These are phyloP conservation scores for Cyclina sinensis DNA, from an alignment of 1,140 invertebrate species.

Conservation along the genomic window DNA sequence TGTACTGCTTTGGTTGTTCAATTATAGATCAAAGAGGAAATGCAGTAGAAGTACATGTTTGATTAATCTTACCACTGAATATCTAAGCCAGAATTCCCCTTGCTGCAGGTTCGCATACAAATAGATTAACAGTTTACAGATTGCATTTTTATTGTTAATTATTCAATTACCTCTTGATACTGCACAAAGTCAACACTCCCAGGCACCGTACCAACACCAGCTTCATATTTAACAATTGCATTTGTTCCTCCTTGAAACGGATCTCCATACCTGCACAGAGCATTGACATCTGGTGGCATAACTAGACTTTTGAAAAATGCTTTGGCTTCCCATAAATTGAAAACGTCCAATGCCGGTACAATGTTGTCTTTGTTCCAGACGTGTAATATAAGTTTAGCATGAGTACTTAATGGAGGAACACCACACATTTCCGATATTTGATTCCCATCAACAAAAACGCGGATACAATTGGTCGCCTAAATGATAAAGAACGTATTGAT, in stretches of 20 bases:
- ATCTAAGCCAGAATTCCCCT: too few species aligned
- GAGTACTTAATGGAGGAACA: slow-evolving; percentile 43
- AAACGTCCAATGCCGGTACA: slow-evolving; percentile 36
- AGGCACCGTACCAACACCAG: slow-evolving; percentile 56
- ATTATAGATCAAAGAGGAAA: too few species aligned
- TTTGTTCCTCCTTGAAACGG: slow-evolving; percentile 68
- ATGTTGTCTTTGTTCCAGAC: slow-evolving; percentile 71
- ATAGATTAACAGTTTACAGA: too few species aligned
- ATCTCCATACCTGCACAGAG: slow-evolving; percentile 67
- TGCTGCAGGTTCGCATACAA: too few species aligned
- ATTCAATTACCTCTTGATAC: slow-evolving; percentile 21
- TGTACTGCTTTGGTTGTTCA: too few species aligned
- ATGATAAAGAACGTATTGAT: neutral
- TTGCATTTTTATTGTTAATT: too few species aligned
- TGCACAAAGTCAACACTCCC: neutral
- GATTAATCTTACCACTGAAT: too few species aligned
- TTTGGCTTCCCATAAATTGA: slow-evolving; percentile 52
- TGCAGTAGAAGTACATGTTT: too few species aligned
- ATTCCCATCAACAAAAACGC: slow-evolving; percentile 44
- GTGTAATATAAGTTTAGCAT: slow-evolving; percentile 50
- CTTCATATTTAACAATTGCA: slow-evolving; percentile 69
- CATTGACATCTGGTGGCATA: slow-evolving; percentile 57
- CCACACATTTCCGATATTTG: slow-evolving; percentile 62
- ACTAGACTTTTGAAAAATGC: slow-evolving; percentile 64
- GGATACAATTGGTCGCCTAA: slow-evolving; percentile 64